Evolutionary conservation across 2,797 vertebrate species (phyloP).

Genomic region (Adrianichthys oophorus): DNA sequence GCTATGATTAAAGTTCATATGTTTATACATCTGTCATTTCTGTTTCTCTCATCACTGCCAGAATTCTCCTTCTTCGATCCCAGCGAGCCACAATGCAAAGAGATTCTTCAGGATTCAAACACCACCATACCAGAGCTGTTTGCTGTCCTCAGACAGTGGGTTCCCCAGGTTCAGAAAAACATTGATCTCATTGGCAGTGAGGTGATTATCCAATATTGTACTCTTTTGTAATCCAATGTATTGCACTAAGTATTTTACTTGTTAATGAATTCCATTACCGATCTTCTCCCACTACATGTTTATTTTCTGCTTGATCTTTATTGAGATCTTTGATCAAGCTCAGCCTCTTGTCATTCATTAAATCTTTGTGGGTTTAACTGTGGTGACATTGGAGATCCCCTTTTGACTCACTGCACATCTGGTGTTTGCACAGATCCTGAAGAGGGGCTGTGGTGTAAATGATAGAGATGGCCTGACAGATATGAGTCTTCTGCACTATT

Average conservation of each 20-base stretch:
- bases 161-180: slow-evolving; percentile 97
- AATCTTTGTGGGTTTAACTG: too few species aligned
- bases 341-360: too few species aligned
- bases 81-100: slow-evolving; percentile 89
- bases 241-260: slow-evolving; percentile 1
- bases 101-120: slow-evolving; percentile 88
- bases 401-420: slow-evolving; percentile 11
- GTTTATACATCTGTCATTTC: neutral
- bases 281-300: too few species aligned
- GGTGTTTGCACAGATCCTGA: slow-evolving; percentile 85
- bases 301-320: too few species aligned
- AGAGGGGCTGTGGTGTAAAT: slow-evolving; percentile 93
- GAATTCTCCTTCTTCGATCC: slow-evolving; percentile 99
- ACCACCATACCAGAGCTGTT: slow-evolving; percentile 95
- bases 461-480: slow-evolving; percentile 96
- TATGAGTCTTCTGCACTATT: slow-evolving; percentile 96
- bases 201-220: slow-evolving; percentile 68
- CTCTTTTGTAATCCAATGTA: neutral
- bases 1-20: neutral
- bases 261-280: neutral
- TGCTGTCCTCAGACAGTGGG: slow-evolving; percentile 96
- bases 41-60: slow-evolving; percentile 50
- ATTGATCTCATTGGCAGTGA: slow-evolving; percentile 91
- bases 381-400: slow-evolving; percentile 4
- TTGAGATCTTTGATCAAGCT: too few species aligned